Base-by-base conservation (phyloP, 2,797 vertebrate genomes). In the Oreonectes daqikongensis region DNA sequence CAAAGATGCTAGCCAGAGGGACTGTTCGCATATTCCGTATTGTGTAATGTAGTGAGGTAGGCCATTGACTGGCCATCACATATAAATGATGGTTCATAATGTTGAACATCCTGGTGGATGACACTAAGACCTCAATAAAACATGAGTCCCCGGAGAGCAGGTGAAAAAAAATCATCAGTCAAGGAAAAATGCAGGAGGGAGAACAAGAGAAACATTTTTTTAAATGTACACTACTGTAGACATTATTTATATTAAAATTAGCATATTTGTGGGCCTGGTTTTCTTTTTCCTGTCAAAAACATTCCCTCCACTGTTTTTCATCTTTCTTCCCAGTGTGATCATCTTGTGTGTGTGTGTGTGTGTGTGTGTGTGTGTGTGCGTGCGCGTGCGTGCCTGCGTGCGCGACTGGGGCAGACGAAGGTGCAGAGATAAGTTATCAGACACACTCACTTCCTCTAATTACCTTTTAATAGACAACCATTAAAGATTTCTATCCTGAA, bases 401-500 rank as follows among this genome's bases (percentile, higher is more conserved):
- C n/a, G n/a, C n/a, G 55, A 65, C 48, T 18, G 44, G 77, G 42
- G 67, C 64, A 80, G 78, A 78, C 40, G 64, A 75, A 78, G 57
- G 57, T 80, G 50, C 61, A 24, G 61, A 84, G 92, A 92, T 90
- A 88, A 86, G 83, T 64, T 82, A 89, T 91, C 87, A 89, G 72
- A 86, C 87, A 90, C 84, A 85, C 89, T n/a, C 87, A 88, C 82
- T 85, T 80, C 85, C 87, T 87, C 87, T 91, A 93, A 93, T 92
- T 91, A 89, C 85, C 88, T 92, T 93, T 92, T 92, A 93, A 92
- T 90, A 90, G 89, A 90, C 89, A 89, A 85, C 91, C 88, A 90
- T 92, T 92, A 92, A 91, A 90, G 90, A 91, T 89, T 83, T 85
- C 63, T 86, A 82, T 88, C 90, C 86, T 85, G 87, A 82, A 86